Base-by-base conservation (phyloP, 2,797 vertebrate species). In the Microhierax caerulescens region DNA sequence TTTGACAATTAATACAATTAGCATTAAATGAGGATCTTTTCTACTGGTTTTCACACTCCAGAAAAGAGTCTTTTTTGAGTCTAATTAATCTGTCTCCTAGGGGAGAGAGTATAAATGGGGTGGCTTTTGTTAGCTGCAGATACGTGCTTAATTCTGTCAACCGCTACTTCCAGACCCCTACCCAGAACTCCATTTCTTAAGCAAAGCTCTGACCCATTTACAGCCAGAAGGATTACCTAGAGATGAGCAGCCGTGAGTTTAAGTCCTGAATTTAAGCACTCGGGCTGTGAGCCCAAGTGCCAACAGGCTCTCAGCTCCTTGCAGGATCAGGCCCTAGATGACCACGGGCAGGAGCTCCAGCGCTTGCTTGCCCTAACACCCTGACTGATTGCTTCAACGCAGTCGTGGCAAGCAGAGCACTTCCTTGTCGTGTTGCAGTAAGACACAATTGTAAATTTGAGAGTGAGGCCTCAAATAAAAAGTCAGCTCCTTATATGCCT, bases 251-350 rank as follows among this genome's bases (percentile, higher is more conserved):
- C 22, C 19, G 5, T 45, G 28, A 51, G 24, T 53, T 65, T 7
- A 39, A 65, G 19, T 63, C 13, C 36, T 30, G 18, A 51, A n/a
- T 39, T 51, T 39, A 56, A 68, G 25, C 3, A 5, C 37, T 73
- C n/a, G 53, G 64, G 24, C 32, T 82, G 7, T 1, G 13, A 84
- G 15, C 10, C 32, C 2, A 0, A 37, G 8, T 63, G n/a, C 27
- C 60, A 54, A 1, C 13, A 67, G 14, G 30, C 15, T 65, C 37
- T 63, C 73, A 53, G 53, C 7, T 80, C 19, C 24, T 39, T 84
- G 28, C 37, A 54, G 37, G 69, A 22, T 16, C 1, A 0, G 22
- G 9, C 30, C 74, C 39, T 67, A 3, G 3, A 1, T 32, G 15
- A 14, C 37, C 30, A 6, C 9, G 36, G 18, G 5, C 30, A n/a